Evolutionary conservation across 1,140 invertebrate genomes (phyloP), one percentile per base, ranked within the genome.

Genomic region (Harlomillsia oculata): DNA sequence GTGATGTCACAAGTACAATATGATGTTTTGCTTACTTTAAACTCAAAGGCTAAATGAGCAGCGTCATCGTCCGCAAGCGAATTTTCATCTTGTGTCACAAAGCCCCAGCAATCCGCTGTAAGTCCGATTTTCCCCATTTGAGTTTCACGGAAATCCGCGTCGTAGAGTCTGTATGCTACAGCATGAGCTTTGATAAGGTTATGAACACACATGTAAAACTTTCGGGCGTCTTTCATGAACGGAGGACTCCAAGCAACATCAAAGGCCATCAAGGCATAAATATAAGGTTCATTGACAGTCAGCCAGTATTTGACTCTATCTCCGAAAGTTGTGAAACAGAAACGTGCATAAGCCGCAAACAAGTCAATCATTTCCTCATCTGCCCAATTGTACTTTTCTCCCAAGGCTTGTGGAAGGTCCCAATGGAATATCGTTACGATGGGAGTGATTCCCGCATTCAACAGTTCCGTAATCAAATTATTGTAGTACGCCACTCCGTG

Each of bases 351-450:
- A 13, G 65, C 57, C 28, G 51, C 59, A 48, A 67, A 69, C 29
- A 29, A 56, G 9, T 59, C 45, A 16, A 60, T 55, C 11, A 64
- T 40, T 14, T 41, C 25, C 6, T 52, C 16, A 53, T 67, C 64
- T 1, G 55, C 11, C 59, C 60, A 68, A 39, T 62, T 66, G 3
- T 62, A 60, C 5, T 34, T n/a, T 9, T 61, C 43, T 49, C 64
- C 48, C 14, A 69, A 62, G 5, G 37, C 46, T 57, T 66, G 59
- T 1, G 68, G 68, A 16, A 68, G 45, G 37, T 69, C 67, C 60
- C 64, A 75, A 63, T 77, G 75, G 63, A 72, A 76, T 16, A 77
- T 53, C 1, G 67, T 67, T 9, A 67, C 54, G 52, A 68, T 53
- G 1, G 66, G 66, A 51, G 59, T 30, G 25, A 67, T 67, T 8